Conservation (phyloP, 2,113 vertebrate species). For the Eleginops maclovinus region DNA sequence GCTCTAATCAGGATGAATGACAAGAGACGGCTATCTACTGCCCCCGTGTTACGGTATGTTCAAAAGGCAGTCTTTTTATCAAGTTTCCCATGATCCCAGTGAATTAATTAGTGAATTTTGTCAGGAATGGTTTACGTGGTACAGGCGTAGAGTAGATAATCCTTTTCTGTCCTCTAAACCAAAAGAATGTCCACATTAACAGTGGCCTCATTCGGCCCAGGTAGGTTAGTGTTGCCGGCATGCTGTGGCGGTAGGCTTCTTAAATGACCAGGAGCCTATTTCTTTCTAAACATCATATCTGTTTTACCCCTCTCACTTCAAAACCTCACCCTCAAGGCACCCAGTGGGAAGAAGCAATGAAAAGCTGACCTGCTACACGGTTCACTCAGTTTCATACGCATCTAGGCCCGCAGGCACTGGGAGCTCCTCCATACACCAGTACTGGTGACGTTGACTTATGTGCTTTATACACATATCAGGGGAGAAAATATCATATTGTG, state of each 20-base stretch:
- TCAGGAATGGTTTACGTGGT: neutral
- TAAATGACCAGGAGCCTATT: constrained; percentile 41
- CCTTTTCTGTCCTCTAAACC: constrained; percentile 12
- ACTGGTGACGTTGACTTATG: constrained; percentile 29
- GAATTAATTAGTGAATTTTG: constrained; percentile 46
- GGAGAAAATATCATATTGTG: neutral
- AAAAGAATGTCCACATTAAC: constrained; percentile 29
- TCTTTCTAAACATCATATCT: constrained; percentile 7
- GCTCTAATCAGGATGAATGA: constrained; percentile 30
- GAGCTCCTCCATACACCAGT: constrained; percentile 6
- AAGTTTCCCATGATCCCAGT: constrained; percentile 29
- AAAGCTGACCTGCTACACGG: constrained; percentile 36
- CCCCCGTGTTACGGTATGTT: constrained; percentile 29
- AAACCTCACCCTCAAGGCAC: constrained; percentile 33
- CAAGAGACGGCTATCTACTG: constrained; percentile 24
- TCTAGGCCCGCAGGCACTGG: constrained; percentile 29
- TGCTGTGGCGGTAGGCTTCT: constrained; percentile 26
- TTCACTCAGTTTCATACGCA: constrained; percentile 41
- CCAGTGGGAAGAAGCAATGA: constrained; percentile 51
- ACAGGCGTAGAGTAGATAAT: neutral
- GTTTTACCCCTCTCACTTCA: constrained; percentile 16
- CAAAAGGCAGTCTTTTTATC: constrained; percentile 60
- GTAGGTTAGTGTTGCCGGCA: constrained; percentile 53
- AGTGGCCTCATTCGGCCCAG: constrained; percentile 70
- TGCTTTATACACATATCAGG: constrained; percentile 31